Conservation (phyloP, 2,888 invertebrate genomes). For the Synanthedon vespiformis region DNA sequence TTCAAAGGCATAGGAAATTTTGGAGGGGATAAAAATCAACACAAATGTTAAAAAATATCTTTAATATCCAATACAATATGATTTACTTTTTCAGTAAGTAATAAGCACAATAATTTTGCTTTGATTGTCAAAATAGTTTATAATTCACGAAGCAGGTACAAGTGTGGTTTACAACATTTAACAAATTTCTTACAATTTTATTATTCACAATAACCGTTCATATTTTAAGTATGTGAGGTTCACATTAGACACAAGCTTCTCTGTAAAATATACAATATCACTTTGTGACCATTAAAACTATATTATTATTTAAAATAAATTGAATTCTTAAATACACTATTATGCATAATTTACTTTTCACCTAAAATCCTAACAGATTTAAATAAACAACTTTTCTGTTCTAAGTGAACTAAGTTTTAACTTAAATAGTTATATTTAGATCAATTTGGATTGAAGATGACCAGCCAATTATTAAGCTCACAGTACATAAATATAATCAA, state of each 20-base stretch:
- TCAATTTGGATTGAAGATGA: too few relatives aligned
- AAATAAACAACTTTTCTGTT: too few relatives aligned
- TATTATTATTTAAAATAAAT: background rate
- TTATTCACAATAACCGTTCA: background rate
- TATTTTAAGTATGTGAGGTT: background rate
- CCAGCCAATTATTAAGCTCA: background rate
- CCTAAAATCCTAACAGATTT: too few relatives aligned
- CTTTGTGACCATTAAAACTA: constrained; percentile 23
- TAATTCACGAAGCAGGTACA: constrained; percentile 64
- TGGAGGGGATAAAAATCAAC: constrained; percentile 14
- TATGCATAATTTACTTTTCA: background rate
- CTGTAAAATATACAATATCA: constrained; percentile 16
- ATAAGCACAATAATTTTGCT: constrained; percentile 70
- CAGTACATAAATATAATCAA: constrained; percentile 31
- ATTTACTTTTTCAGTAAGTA: constrained; percentile 31
- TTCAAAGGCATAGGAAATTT: too few relatives aligned
- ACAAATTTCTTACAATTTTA: constrained; percentile 28
- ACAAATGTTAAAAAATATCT: background rate
- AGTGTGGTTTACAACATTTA: constrained; percentile 64
- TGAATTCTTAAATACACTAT: background rate
- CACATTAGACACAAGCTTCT: background rate
- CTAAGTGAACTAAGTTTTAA: too few relatives aligned
- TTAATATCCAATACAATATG: constrained; percentile 50
- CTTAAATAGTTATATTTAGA: too few relatives aligned
- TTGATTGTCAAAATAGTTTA: constrained; percentile 64